These are phyloP conservation scores for Caradrina kadenii DNA, from an alignment of 2,888 invertebrate genomes.

Conservation along the genomic window DNA sequence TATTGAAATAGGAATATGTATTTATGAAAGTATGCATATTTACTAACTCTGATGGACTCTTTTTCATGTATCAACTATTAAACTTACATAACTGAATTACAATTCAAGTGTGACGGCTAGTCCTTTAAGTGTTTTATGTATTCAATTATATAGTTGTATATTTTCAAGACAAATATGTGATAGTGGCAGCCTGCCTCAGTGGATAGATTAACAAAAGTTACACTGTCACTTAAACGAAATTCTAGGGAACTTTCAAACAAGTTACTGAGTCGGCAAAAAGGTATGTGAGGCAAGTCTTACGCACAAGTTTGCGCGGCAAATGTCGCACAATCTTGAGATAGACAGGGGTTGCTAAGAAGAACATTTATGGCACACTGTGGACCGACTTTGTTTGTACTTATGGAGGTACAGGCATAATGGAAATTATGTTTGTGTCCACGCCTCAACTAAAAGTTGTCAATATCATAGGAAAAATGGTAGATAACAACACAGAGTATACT, in stretches of 20 bases:
- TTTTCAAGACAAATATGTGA: slow-evolving; percentile 12
- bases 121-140: too few relatives aligned
- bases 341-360: slow-evolving; percentile 32
- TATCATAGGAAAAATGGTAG: too few relatives aligned
- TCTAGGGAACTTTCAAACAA: slow-evolving; percentile 48
- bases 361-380: slow-evolving; percentile 36
- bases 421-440: slow-evolving; percentile 2
- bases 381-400: slow-evolving; percentile 32
- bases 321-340: slow-evolving; percentile 50
- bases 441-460: too few relatives aligned
- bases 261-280: slow-evolving; percentile 52
- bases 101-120: too few relatives aligned
- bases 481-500: too few relatives aligned
- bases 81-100: too few relatives aligned
- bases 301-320: slow-evolving; percentile 47
- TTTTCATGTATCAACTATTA: too few relatives aligned
- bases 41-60: too few relatives aligned
- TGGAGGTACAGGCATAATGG: slow-evolving; percentile 13
- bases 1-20: too few relatives aligned
- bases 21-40: too few relatives aligned
- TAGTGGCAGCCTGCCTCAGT: slow-evolving; percentile 17
- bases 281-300: slow-evolving; percentile 42
- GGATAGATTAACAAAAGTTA: slow-evolving; percentile 59
- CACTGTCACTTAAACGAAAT: slow-evolving; percentile 53
- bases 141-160: too few relatives aligned